Conservation (phyloP, 2,113 vertebrate genomes). For the Festucalex cinctus region DNA sequence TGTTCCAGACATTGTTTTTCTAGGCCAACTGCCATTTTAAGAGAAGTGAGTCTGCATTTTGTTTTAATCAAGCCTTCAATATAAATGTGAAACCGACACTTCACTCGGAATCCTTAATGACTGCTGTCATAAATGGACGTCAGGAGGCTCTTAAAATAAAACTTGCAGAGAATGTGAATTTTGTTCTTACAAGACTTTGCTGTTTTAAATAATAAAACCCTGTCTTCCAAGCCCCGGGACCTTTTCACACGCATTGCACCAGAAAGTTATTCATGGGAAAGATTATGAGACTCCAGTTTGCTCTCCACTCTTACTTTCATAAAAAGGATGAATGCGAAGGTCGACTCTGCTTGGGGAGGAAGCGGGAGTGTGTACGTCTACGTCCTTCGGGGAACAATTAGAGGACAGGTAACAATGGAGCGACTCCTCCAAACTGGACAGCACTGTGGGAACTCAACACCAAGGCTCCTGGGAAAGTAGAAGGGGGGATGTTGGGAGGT, state of each 20-base stretch:
- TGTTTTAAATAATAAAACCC: conserved; percentile 25
- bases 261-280: conserved; percentile 6
- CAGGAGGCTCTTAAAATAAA: conserved; percentile 1
- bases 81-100: neutral
- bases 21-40: neutral
- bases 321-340: conserved; percentile 9
- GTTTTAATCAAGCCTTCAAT: no score
- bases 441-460: conserved; percentile 59
- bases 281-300: no score
- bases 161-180: neutral
- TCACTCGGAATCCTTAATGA: conserved; percentile 3
- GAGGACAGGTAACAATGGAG: conserved; percentile 60
- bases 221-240: conserved; percentile 1
- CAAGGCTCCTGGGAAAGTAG: conserved; percentile 44
- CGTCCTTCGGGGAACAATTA: conserved; percentile 42
- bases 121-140: neutral
- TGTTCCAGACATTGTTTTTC: no score
- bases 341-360: neutral
- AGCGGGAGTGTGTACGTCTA: conserved; percentile 17
- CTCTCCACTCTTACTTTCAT: no score
- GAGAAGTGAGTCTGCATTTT: conserved; percentile 5
- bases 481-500: conserved; percentile 35
- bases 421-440: conserved; percentile 34
- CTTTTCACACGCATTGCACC: conserved; percentile 27
- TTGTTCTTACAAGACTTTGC: neutral